These are phyloP conservation scores for Papilio protenor DNA, from an alignment of 2,888 invertebrate species.

Conservation along the genomic window DNA sequence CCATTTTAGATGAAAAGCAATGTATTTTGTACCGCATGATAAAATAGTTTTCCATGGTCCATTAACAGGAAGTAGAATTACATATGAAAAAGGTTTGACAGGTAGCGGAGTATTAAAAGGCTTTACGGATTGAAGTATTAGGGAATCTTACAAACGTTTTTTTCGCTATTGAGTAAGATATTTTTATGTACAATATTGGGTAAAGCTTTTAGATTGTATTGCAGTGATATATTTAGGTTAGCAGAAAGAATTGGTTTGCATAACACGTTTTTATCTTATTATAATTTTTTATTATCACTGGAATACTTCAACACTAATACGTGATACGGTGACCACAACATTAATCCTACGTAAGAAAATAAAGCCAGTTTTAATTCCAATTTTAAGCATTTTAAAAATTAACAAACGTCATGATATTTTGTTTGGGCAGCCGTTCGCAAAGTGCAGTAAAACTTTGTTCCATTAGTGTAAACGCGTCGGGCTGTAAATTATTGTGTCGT, in stretches of 20 bases:
- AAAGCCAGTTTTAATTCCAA: too few relatives aligned
- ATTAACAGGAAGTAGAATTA: slow-evolving; percentile 27
- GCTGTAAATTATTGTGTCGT: slow-evolving; percentile 37
- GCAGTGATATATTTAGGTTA: neutral
- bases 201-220: slow-evolving; percentile 11
- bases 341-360: too few relatives aligned
- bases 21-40: neutral
- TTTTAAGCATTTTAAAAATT: slow-evolving; percentile 24
- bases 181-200: neutral
- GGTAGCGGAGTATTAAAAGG: slow-evolving; percentile 35
- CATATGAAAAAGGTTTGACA: slow-evolving; percentile 39
- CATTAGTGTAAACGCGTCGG: slow-evolving; percentile 37
- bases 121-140: slow-evolving; percentile 20
- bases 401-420: slow-evolving; percentile 10
- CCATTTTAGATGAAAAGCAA: neutral
- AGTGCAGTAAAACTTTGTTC: slow-evolving; percentile 40
- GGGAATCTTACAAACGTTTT: slow-evolving; percentile 21
- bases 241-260: neutral
- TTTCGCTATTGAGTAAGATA: slow-evolving; percentile 4
- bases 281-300: too few relatives aligned
- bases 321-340: too few relatives aligned
- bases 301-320: too few relatives aligned
- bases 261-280: too few relatives aligned
- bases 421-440: slow-evolving; percentile 20
- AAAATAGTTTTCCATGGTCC: slow-evolving; percentile 26